Evolutionary conservation across 2,888 invertebrate species (phyloP).

Genomic region (Lithophane socia): DNA sequence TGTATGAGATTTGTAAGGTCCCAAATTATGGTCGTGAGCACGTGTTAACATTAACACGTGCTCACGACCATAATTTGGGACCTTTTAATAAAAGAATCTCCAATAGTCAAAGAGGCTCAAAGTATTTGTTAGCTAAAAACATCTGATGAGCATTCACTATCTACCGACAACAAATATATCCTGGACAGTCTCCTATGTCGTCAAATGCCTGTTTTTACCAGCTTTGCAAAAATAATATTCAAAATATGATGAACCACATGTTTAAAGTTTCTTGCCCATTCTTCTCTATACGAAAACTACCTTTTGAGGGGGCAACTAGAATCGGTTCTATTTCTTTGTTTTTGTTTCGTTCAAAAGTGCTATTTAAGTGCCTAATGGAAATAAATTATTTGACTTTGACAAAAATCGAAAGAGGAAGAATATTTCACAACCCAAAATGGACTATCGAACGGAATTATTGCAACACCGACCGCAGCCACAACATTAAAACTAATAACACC

Average conservation of each 20-base stretch:
- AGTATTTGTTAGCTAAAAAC: no score
- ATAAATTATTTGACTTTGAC: no score
- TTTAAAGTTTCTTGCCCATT: no score
- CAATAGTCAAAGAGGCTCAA: neutral
- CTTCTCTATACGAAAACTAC: no score
- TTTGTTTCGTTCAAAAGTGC: no score
- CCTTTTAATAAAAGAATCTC: slow-evolving; percentile 1
- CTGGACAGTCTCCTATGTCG: neutral
- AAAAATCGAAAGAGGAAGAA: neutral
- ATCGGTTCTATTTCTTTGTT: no score
- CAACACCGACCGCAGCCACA: slow-evolving; percentile 13
- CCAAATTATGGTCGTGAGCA: no score
- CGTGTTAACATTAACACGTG: slow-evolving; percentile 3
- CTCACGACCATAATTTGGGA: neutral
- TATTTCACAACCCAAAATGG: slow-evolving; percentile 23
- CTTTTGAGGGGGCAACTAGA: no score
- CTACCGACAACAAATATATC: neutral
- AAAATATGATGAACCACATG: no score
- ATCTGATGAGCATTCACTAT: neutral
- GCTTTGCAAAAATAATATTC: neutral
- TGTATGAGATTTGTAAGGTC: slow-evolving; percentile 1
- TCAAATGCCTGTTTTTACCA: neutral
- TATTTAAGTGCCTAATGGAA: no score
- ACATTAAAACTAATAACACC: slow-evolving; percentile 8
- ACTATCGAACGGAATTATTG: neutral